Evolutionary conservation across 2,113 vertebrate genomes (phyloP), one percentile per base, ranked within the genome.

Genomic region (Lichenostomus cassidix): DNA sequence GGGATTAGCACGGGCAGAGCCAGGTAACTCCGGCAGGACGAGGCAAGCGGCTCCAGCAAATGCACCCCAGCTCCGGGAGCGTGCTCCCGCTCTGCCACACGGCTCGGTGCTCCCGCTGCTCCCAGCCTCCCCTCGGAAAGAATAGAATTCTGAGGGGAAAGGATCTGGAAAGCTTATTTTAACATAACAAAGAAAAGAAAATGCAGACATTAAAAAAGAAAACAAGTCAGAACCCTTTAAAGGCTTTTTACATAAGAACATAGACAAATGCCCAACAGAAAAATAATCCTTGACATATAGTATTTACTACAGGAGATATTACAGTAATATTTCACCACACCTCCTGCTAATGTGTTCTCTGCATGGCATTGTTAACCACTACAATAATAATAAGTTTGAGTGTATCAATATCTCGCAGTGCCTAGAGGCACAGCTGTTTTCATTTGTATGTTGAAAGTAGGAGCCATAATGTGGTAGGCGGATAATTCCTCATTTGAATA

Each of bases 401-500:
- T 19, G 9, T 92, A 78, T 90, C 73, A 35, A 39, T 90, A 88
- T 56, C 71, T 78, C 4, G 2, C 83, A 20, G 24, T 44, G 90
- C 80, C 88, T 90, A 60, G 24, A 87, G 74, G 49, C 83, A 82
- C 74, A 83, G 82, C 90, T 31, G 4, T 59, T 95, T 85, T 56
- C 76, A 78, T 68, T 84, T 87, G 21, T 42, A 33, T 42, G 25
- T 71, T 56, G 56, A 15, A 90, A 81, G 76, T 29, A 90, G 73
- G 15, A 88, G 76, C 59, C 29, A 12, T 86, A 77, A 86, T 20
- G 79, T 10, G 49, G 64, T 81, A 96, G 84, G 73, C 22, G 2
- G 83, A 89, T 92, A 96, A 96, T 90, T 87, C 47, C 76, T 94
- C 87, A 83, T 96, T 75, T 96, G 76, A 95, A 93, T 89, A 93